Conservation (phyloP, 2,797 vertebrate species). For the Apodemus agrarius region DNA sequence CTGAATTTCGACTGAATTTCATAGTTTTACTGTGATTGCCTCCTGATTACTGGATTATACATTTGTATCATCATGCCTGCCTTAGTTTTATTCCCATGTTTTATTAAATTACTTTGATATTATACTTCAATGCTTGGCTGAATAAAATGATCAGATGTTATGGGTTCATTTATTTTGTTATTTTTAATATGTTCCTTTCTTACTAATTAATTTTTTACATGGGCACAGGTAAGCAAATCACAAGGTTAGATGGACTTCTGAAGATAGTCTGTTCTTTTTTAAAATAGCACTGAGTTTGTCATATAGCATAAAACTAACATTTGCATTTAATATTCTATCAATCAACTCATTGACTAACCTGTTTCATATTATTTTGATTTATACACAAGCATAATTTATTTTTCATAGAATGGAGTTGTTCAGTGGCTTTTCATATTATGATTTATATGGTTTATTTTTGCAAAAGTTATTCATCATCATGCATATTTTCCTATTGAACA, state of each 20-base stretch:
- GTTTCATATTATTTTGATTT: slow-evolving; percentile 53
- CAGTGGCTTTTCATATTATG: slow-evolving; percentile 34
- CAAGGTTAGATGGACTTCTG: neutral
- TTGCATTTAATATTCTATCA: slow-evolving; percentile 57
- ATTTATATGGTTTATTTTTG: slow-evolving; percentile 66
- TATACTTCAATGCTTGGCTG: neutral
- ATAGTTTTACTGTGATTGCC: neutral
- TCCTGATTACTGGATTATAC: neutral
- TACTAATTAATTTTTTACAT: slow-evolving; percentile 8
- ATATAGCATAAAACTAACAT: slow-evolving; percentile 6
- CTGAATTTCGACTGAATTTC: neutral
- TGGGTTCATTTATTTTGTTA: slow-evolving; percentile 15
- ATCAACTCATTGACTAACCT: slow-evolving; percentile 11
- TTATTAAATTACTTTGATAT: neutral
- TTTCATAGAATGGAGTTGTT: slow-evolving; percentile 24
- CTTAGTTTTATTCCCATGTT: neutral
- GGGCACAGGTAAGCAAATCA: slow-evolving; percentile 30
- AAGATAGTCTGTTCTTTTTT: neutral
- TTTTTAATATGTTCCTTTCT: slow-evolving; percentile 1
- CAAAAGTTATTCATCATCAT: slow-evolving; percentile 46
- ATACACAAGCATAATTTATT: slow-evolving; percentile 62
- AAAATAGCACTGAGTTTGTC: slow-evolving; percentile 42
- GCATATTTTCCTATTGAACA: slow-evolving; percentile 42
- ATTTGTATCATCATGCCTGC: neutral
- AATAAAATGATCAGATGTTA: slow-evolving; percentile 9